Base-by-base conservation (phyloP, 2,888 invertebrate species). In the Eupithecia centaureata region DNA sequence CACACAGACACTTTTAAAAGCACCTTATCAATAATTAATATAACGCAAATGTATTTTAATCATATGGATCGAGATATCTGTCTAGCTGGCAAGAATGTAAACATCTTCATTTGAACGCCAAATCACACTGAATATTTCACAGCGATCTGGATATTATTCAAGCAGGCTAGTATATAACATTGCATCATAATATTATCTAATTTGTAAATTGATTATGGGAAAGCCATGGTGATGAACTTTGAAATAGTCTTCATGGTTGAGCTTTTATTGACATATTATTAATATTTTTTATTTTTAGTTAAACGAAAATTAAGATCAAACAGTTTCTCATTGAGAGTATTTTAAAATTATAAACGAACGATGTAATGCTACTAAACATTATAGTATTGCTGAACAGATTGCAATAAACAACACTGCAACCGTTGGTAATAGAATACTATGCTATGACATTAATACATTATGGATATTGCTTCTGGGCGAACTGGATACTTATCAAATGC, bases 41-140 rank as follows among this genome's bases (percentile, higher is more conserved):
- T 32, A 5, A 64, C n/a, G 42, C 57, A 47, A 63, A 75, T 75
- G 30, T 77, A 84, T 83, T 82, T 42, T 82, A 84, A 85, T 85
- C 12, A 82, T 88, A 90, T 90, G 87, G 85, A 86, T 82, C 83
- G 82, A 86, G 82, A 86, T 76, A 73, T 67, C 74, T 56, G 60
- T 13, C 5, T 18, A 28, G 47, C 47, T 47, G 22, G 47, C 22
- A 47, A 79, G 73, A 61, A 59, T 33, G 62, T 74, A 69, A 61
- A 68, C 60, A 71, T 74, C 83, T 78, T 76, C 75, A 82, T 75
- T 65, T 74, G 63, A 72, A 75, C 74, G 79, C 78, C 73, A 83
- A 80, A 79, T 90, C 86, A 82, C 90, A 91, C 91, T 91, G 91
- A 87, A 90, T 91, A 87, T 89, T 88, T 86, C 87, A 91, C 85